Base-by-base conservation (phyloP, 2,888 invertebrate genomes). In the Tipula lateralis region DNA sequence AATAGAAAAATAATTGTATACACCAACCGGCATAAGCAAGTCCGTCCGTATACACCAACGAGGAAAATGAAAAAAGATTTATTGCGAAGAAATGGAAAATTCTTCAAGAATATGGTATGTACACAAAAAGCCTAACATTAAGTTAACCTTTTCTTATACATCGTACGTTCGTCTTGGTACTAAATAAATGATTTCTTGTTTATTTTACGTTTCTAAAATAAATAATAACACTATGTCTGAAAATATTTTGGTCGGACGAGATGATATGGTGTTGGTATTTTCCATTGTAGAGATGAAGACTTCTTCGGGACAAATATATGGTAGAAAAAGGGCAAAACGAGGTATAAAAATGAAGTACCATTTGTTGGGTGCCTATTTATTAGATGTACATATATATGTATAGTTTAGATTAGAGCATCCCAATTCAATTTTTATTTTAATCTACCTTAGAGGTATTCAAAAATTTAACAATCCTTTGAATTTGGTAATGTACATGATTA, bases 91-190 rank as follows among this genome's bases (percentile, higher is more conserved):
- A 66, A 66, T 66, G 19, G 66, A 66, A 66, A 66, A 66, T 66
- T 24, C 19, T 24, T 24, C 24, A 50, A 16, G 44, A 50, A 50
- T 9, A 36, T n/a, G n/a, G 36, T 9, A 36, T 7, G 12, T 16
- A 50, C 44, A 50, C 44, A 66, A 66, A 66, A 66, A 66, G 66
- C 66, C 66, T 66, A 66, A 66, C 66, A 66, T 66, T 66, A 66
- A 24, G 66, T 66, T 66, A 66, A 66, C 66, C 66, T 66, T 66
- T 66, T 66, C 66, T 19, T 44, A 19, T 44, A 44, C 66, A 24
- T 66, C 24, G 19, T 24, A 24, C 66, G 66, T 66, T 24, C 66
- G 44, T 44, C 44, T 44, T 50, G 66, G 9, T 66, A 66, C 66
- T 66, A 66, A 66, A 66, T 66, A 66, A 66, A 66, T 66, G 66